Percentiles rank a stretch among this genome's conserved stretches.
phyloP scores from a whole-genome alignment of 2,888 invertebrate genomes.

The Tanytarsus gracilentus region DNA sequence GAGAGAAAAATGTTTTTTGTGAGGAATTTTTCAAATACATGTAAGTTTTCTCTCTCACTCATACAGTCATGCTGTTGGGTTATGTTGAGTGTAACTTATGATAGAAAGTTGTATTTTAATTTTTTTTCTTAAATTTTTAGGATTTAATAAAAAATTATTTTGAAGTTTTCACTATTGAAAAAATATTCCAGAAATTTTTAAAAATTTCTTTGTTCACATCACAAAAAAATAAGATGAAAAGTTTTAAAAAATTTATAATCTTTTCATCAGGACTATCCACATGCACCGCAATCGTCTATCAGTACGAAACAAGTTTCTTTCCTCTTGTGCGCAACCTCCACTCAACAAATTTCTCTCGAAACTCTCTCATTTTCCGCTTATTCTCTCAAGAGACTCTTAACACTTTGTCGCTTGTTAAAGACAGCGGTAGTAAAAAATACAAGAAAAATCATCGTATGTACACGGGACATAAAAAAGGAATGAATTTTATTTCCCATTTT shows the following conservation, averaged over 20 bases:
- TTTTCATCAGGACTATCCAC: not conserved
- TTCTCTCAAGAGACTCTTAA: conserved; percentile 21
- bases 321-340: not conserved
- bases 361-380: not conserved
- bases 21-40: not conserved
- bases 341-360: not conserved
- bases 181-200: too few relatives aligned
- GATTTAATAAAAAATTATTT: too few relatives aligned
- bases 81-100: not conserved
- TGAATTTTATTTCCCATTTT: conserved; percentile 23
- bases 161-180: too few relatives aligned
- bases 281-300: conserved; percentile 9
- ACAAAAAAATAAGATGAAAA: too few relatives aligned
- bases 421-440: not conserved
- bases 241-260: not conserved
- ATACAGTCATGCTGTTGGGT: not conserved
- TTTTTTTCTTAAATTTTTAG: not conserved
- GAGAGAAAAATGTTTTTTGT: conserved; percentile 14
- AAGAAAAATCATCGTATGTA: conserved; percentile 13
- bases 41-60: not conserved
- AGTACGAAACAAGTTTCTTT: not conserved
- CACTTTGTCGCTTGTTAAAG: conserved; percentile 25
- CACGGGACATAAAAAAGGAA: conserved; percentile 8
- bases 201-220: too few relatives aligned
- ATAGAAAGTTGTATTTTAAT: too few relatives aligned